Conservation (phyloP, 2,888 invertebrate genomes). For the Coenonympha glycerion region DNA sequence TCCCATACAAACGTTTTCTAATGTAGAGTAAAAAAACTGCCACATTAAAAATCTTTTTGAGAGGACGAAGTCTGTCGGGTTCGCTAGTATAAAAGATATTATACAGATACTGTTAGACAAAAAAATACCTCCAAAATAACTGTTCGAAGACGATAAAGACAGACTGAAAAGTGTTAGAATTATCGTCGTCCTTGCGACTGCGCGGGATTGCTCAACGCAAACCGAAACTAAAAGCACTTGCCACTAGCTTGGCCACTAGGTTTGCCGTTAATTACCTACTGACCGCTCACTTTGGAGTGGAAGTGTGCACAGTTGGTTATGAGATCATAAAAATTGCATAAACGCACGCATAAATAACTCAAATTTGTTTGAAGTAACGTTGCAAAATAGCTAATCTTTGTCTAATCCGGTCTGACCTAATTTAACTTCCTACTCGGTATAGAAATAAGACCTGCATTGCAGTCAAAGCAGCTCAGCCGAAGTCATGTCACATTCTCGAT, state of each 20-base stretch:
- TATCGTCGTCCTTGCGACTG: conserved; percentile 3
- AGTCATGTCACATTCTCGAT: too few species aligned
- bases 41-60: too few species aligned
- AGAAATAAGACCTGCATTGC: too few species aligned
- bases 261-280: conserved; percentile 18
- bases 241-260: too few species aligned
- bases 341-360: conserved; percentile 6
- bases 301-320: conserved; percentile 15
- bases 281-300: conserved; percentile 22
- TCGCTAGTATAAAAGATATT: too few species aligned
- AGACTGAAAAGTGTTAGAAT: not conserved
- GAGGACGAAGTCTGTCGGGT: too few species aligned
- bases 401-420: not conserved
- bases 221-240: conserved; percentile 20
- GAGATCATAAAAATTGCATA: conserved; percentile 21
- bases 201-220: conserved; percentile 32
- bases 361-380: not conserved
- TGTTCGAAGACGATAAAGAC: not conserved
- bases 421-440: too few species aligned
- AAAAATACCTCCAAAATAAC: not conserved
- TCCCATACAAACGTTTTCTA: too few species aligned
- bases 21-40: too few species aligned
- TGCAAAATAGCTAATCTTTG: not conserved
- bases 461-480: too few species aligned
- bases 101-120: too few species aligned